Conservation (phyloP, 2,113 vertebrate genomes). For the Ptychochromis oligacanthus region DNA sequence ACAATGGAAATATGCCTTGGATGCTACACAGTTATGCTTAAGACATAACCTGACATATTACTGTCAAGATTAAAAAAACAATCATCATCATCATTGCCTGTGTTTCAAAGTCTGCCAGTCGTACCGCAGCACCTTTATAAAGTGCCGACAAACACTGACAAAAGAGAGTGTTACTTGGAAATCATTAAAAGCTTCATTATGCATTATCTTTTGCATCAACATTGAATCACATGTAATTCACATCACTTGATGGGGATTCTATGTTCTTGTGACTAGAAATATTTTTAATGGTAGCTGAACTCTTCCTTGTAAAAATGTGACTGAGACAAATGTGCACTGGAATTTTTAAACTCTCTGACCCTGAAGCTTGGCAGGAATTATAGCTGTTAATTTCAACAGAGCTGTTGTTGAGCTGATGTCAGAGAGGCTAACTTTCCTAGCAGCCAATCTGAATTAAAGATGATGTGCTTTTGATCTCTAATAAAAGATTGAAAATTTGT, state of each 20-base stretch:
- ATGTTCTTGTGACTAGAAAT: slow-evolving; percentile 5
- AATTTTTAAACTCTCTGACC: slow-evolving; percentile 36
- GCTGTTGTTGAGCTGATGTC: slow-evolving; percentile 39
- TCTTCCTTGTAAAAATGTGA: slow-evolving; percentile 35
- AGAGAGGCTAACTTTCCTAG: slow-evolving; percentile 20
- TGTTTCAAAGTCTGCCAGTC: not conserved
- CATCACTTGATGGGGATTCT: slow-evolving; percentile 11
- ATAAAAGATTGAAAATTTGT: not conserved
- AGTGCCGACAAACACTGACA: not conserved
- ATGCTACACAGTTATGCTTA: not conserved
- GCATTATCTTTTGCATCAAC: slow-evolving; percentile 3
- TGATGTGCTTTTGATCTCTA: not conserved
- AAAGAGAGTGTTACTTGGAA: not conserved
- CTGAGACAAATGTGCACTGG: slow-evolving; percentile 16
- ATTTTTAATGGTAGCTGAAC: slow-evolving; percentile 8
- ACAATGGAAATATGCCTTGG: not conserved
- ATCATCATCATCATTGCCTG: not conserved
- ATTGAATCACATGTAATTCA: not conserved
- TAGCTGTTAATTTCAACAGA: slow-evolving; percentile 43
- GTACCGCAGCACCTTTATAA: not conserved
- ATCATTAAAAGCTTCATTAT: slow-evolving; percentile 16
- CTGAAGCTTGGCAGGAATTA: slow-evolving; percentile 22
- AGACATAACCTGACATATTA: not conserved
- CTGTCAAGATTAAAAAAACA: not conserved
- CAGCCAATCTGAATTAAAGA: slow-evolving; percentile 1